These are phyloP conservation scores for Cataglyphis rosenhaueri DNA, from an alignment of 2,888 invertebrate genomes.

Conservation along the genomic window DNA sequence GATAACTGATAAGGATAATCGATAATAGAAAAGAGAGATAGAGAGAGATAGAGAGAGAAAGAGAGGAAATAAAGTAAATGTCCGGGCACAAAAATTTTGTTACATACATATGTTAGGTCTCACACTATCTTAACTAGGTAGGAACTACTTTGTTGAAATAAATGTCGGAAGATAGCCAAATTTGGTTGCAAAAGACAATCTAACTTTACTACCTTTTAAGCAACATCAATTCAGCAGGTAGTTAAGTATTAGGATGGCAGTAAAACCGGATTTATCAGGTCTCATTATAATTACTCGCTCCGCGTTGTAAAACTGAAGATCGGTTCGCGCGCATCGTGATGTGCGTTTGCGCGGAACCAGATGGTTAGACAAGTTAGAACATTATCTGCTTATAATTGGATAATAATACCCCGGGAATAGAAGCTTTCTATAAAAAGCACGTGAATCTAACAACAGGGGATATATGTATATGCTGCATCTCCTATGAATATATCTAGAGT, in stretches of 20 bases:
- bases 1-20: conserved; percentile 17
- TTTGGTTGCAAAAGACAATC: conserved; percentile 32
- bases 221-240: conserved; percentile 32
- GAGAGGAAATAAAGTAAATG: background rate
- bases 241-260: conserved; percentile 13
- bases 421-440: conserved; percentile 5
- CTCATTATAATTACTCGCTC: conserved; percentile 28
- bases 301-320: conserved; percentile 23
- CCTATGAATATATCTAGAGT: background rate
- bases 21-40: background rate
- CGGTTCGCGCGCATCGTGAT: background rate
- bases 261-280: conserved; percentile 43
- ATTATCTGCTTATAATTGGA: conserved; percentile 19
- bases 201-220: conserved; percentile 27
- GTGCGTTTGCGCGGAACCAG: background rate
- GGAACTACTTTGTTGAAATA: background rate
- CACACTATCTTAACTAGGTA: background rate
- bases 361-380: background rate
- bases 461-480: background rate
- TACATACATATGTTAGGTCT: background rate
- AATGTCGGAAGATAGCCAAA: conserved; percentile 27
- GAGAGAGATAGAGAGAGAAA: background rate
- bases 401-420: background rate
- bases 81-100: background rate
- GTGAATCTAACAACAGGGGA: background rate